These are phyloP conservation scores for Gibbula magus DNA, from an alignment of 2,888 invertebrate genomes.

Conservation along the genomic window DNA sequence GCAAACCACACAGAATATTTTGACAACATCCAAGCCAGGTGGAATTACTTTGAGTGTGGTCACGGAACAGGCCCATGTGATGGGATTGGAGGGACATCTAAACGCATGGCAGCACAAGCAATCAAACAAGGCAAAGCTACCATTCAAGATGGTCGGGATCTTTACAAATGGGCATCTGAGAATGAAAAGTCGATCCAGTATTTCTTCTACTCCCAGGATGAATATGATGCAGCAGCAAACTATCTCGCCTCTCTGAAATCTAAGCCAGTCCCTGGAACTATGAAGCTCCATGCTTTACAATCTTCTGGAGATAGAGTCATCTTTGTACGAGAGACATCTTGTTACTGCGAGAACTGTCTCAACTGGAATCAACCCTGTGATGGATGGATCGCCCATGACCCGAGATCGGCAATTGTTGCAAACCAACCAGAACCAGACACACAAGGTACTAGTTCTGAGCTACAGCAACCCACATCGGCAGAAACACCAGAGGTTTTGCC, in stretches of 20 bases:
- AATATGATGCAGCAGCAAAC: background rate
- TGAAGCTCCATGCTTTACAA: background rate
- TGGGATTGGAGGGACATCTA: background rate
- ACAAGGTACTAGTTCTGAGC: too few species aligned
- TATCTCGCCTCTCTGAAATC: background rate
- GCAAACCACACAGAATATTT: background rate
- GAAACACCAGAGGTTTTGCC: too few species aligned
- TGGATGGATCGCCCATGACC: background rate
- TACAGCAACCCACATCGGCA: too few species aligned
- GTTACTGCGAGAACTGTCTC: background rate
- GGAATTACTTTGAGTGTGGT: conserved; percentile 13
- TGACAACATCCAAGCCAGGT: background rate
- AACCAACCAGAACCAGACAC: too few species aligned
- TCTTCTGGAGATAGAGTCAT: background rate
- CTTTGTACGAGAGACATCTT: background rate
- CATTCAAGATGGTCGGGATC: background rate
- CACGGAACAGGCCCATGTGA: background rate
- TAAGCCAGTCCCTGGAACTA: background rate
- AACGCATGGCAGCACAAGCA: background rate
- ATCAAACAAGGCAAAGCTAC: background rate
- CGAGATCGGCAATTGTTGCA: background rate
- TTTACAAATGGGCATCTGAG: background rate
- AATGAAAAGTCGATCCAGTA: background rate
- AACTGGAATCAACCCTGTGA: conserved; percentile 7
- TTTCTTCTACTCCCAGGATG: background rate